A percentile compares a stretch with the other conserved stretches of the same genome.
Conservation (phyloP, 1,140 invertebrate genomes). For the Neodiprion fabricii region DNA sequence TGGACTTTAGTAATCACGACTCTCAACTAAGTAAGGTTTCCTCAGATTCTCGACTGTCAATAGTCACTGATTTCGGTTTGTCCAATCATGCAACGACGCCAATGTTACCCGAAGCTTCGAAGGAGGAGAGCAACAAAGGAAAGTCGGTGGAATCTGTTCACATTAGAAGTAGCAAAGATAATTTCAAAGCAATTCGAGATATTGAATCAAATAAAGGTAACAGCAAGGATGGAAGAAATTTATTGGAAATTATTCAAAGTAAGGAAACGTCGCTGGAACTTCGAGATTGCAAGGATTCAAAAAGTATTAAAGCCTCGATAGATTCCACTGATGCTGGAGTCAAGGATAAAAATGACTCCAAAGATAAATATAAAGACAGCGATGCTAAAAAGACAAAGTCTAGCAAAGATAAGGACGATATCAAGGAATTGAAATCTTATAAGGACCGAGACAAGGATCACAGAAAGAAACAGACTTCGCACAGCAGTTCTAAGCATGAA, state of each 20-base stretch:
- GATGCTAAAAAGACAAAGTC: slow-evolving; percentile 40
- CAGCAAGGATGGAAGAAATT: slow-evolving; percentile 56
- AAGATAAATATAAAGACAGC: slow-evolving; percentile 52
- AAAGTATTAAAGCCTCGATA: slow-evolving; percentile 39
- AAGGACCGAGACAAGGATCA: slow-evolving; percentile 14
- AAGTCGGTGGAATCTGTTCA: slow-evolving; percentile 38
- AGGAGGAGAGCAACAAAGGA: slow-evolving; percentile 56
- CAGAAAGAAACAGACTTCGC: slow-evolving; percentile 11
- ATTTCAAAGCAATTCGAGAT: slow-evolving; percentile 44
- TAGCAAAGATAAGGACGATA: slow-evolving; percentile 46
- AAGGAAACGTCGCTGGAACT: slow-evolving; percentile 54
- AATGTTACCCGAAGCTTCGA: slow-evolving; percentile 38
- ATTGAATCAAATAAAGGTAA: slow-evolving; percentile 40
- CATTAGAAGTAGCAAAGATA: slow-evolving; percentile 43
- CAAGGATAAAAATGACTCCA: slow-evolving; percentile 43
- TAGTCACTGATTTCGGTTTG: slow-evolving; percentile 59
- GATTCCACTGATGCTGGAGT: slow-evolving; percentile 44
- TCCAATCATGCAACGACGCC: slow-evolving; percentile 56
- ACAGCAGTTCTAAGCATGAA: slow-evolving; percentile 27
- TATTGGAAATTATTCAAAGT: slow-evolving; percentile 45
- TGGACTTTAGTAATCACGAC: slow-evolving; percentile 61
- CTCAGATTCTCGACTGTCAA: slow-evolving; percentile 65
- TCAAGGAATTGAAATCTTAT: slow-evolving; percentile 32
- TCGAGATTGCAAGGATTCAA: slow-evolving; percentile 41
- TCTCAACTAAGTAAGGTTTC: slow-evolving; percentile 69